Conservation (phyloP, 2,888 invertebrate genomes). For the Chaitophorus viminalis region DNA sequence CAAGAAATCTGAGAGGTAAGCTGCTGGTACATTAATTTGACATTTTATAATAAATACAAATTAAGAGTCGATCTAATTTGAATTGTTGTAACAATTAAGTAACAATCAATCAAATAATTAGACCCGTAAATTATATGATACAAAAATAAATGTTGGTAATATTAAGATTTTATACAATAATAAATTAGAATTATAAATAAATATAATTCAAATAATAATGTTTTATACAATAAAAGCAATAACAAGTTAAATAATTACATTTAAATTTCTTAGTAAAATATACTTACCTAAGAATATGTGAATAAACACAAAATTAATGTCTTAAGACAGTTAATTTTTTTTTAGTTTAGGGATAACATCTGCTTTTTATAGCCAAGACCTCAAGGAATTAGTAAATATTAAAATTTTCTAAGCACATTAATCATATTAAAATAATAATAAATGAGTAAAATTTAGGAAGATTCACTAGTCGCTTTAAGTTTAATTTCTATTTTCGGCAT, state of each 20-base stretch:
- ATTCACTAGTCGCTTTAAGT: background rate
- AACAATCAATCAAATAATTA: background rate
- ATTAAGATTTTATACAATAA: background rate
- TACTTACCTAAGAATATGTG: slow-evolving; percentile 35
- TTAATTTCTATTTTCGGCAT: background rate
- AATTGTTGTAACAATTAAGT: background rate
- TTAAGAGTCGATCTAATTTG: background rate
- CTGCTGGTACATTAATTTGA: background rate
- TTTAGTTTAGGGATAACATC: background rate
- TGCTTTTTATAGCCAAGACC: background rate
- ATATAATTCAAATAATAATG: background rate
- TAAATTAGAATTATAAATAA: background rate
- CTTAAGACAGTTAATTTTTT: background rate
- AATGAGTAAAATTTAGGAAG: background rate
- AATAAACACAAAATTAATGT: slow-evolving; percentile 2
- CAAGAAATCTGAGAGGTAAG: background rate
- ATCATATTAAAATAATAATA: background rate
- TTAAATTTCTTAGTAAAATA: slow-evolving; percentile 23
- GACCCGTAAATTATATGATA: too few species aligned
- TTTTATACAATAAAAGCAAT: background rate
- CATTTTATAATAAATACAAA: background rate
- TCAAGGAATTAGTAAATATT: background rate
- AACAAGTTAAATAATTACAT: background rate
- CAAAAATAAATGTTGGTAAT: too few species aligned
- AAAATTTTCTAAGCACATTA: background rate